Percentiles rank a stretch among this genome's conserved stretches.
These are phyloP conservation scores for Fulmarus glacialis DNA, from an alignment of 2,113 vertebrate species.

Conservation along the genomic window DNA sequence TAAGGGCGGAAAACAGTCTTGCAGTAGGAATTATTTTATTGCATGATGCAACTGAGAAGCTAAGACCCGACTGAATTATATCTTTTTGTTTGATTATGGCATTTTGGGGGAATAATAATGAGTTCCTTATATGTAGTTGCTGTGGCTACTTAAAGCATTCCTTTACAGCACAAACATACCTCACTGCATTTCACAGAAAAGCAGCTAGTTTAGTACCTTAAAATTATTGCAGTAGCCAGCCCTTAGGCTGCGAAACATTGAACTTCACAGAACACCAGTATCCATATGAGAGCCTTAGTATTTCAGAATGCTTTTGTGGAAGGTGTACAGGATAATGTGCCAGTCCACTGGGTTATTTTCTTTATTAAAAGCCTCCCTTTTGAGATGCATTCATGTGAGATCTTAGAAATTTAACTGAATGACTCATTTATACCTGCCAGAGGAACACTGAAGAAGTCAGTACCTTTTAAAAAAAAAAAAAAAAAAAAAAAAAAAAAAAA, in stretches of 20 bases:
- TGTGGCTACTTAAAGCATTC: background rate
- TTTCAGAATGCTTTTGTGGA: background rate
- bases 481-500: background rate
- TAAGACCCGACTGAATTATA: background rate
- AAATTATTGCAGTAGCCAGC: background rate
- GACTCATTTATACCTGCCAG: background rate
- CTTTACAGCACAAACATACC: background rate
- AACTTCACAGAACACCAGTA: background rate
- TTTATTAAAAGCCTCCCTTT: background rate
- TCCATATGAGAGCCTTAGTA: background rate
- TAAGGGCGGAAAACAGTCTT: background rate
- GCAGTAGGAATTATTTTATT: background rate
- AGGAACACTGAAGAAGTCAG: background rate
- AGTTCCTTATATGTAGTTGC: background rate
- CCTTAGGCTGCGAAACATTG: background rate
- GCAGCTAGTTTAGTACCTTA: background rate
- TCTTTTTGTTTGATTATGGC: background rate
- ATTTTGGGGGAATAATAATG: background rate
- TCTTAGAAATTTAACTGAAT: background rate
- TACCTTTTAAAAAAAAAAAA: background rate
- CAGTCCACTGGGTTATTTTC: background rate
- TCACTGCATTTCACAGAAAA: background rate
- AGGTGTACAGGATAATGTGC: background rate
- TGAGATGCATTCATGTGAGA: background rate
- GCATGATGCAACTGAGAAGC: background rate